phyloP scores from a whole-genome alignment of 2,888 invertebrate species.

The Dryobota labecula region DNA sequence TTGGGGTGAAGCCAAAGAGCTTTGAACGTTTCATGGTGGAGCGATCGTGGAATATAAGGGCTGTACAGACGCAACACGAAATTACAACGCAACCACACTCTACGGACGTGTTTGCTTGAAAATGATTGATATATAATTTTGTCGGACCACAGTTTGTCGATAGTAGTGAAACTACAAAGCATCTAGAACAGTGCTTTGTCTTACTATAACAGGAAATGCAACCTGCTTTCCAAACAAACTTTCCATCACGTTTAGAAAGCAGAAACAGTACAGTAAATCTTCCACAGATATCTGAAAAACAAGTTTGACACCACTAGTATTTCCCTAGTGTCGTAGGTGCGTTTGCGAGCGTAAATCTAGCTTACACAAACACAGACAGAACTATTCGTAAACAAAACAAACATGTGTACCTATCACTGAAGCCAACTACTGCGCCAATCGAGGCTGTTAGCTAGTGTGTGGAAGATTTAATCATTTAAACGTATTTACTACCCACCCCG shows the following conservation, averaged over 20 bases:
- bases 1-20: conserved; percentile 58
- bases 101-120: neutral
- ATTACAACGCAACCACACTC: neutral
- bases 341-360: conserved; percentile 38
- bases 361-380: conserved; percentile 26
- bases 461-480: conserved; percentile 29
- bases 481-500: neutral
- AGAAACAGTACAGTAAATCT: neutral
- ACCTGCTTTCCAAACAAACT: neutral
- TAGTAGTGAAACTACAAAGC: neutral
- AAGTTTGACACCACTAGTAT: conserved; percentile 26
- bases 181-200: neutral
- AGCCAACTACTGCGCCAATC: conserved; percentile 17
- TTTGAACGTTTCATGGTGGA: conserved; percentile 51
- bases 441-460: conserved; percentile 2
- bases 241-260: neutral
- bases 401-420: conserved; percentile 31
- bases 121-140: conserved; percentile 18
- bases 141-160: neutral
- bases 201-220: neutral
- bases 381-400: conserved; percentile 21
- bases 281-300: conserved; percentile 23
- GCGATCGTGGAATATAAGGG: conserved; percentile 32
- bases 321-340: conserved; percentile 27
- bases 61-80: conserved; percentile 17